Conservation (phyloP, 2,113 vertebrate species). For the Saimiri boliviensis region DNA sequence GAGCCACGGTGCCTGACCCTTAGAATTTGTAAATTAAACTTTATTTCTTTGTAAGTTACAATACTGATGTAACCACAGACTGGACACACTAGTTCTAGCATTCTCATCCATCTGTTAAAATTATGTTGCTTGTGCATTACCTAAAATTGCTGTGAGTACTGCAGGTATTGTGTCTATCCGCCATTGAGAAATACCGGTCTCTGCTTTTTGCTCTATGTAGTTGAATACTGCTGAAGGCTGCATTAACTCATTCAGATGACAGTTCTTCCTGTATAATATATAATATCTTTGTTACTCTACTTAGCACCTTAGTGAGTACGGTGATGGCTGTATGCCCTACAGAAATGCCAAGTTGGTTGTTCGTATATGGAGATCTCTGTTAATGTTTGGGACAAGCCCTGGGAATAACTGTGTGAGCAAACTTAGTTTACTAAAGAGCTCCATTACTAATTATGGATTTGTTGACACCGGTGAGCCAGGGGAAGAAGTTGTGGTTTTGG, state of each 20-base stretch:
- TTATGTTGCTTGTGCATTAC: neutral
- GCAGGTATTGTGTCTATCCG: neutral
- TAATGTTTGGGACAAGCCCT: neutral
- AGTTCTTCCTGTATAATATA: neutral
- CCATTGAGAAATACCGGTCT: neutral
- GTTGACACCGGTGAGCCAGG: neutral
- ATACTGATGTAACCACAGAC: neutral
- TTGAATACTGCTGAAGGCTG: neutral
- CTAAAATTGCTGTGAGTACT: neutral
- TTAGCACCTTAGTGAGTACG: neutral
- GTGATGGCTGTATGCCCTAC: neutral
- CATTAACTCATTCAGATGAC: neutral
- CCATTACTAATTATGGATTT: neutral
- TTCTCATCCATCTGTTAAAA: neutral
- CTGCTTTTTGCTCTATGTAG: constrained; percentile 11
- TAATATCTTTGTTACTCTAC: neutral
- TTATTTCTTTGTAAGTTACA: neutral
- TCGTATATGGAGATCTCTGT: neutral
- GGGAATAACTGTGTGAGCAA: neutral
- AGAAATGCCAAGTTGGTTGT: neutral
- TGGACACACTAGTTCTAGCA: neutral
- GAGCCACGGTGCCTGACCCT: neutral
- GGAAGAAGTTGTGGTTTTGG: neutral
- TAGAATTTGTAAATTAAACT: neutral
- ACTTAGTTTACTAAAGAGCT: neutral